Evolutionary conservation across 1,140 invertebrate species (phyloP).

Genomic region (Apis mellifera): DNA sequence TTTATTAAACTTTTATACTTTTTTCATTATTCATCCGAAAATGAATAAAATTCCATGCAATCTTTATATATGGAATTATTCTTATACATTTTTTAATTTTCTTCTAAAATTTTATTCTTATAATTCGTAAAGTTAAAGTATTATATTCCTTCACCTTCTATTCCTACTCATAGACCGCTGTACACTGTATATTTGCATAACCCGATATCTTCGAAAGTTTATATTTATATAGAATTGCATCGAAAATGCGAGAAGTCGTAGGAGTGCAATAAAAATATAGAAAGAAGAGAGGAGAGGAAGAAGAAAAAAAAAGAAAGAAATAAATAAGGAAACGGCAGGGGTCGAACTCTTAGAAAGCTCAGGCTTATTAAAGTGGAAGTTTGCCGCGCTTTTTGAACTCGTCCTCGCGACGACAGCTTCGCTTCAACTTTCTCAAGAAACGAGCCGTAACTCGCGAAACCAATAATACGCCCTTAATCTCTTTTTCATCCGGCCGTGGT

Average conservation of each 20-base stretch:
- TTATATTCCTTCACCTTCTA: too few species aligned
- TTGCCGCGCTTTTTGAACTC: slow-evolving; percentile 67
- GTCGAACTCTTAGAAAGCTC: slow-evolving; percentile 57
- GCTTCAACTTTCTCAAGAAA: slow-evolving; percentile 41
- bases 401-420: slow-evolving; percentile 45
- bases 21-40: too few species aligned
- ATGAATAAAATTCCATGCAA: too few species aligned
- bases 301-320: slow-evolving; percentile 8
- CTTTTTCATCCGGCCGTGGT: slow-evolving; percentile 3
- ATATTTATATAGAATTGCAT: not conserved
- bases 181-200: slow-evolving; percentile 20
- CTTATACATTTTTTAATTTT: too few species aligned
- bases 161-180: too few species aligned
- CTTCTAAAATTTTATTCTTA: too few species aligned
- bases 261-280: slow-evolving; percentile 23
- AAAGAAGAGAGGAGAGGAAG: not conserved
- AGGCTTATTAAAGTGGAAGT: slow-evolving; percentile 73
- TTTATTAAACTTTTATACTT: too few species aligned
- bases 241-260: slow-evolving; percentile 11
- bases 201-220: slow-evolving; percentile 19
- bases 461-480: slow-evolving; percentile 50
- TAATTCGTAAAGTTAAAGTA: too few species aligned
- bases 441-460: slow-evolving; percentile 50
- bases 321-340: slow-evolving; percentile 39
- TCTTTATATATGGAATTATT: too few species aligned